phyloP scores from a whole-genome alignment of 2,797 vertebrate species.

The Menidia menidia region DNA sequence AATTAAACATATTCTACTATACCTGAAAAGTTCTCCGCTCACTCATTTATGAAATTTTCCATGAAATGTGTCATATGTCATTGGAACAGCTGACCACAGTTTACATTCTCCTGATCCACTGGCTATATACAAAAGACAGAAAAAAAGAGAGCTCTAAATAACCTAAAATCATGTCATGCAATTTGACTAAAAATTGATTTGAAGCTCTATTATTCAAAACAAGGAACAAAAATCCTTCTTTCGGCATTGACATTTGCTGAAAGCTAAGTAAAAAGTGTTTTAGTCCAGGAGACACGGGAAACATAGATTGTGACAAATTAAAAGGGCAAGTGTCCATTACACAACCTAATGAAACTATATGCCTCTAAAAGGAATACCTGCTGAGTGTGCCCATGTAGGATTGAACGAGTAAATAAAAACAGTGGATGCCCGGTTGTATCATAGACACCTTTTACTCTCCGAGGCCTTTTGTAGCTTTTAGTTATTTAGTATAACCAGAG shows the following conservation, averaged over 20 bases:
- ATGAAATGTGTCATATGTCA: too few species aligned
- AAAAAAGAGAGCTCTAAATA: too few species aligned
- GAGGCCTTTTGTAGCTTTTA: constrained; percentile 26
- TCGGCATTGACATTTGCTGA: neutral
- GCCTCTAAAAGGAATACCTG: constrained; percentile 25
- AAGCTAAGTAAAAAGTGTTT: neutral
- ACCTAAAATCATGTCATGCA: too few species aligned
- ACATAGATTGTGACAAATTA: neutral
- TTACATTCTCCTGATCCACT: too few species aligned
- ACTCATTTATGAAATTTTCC: too few species aligned
- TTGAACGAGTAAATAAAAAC: constrained; percentile 32
- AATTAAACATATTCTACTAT: too few species aligned
- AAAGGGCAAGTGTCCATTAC: constrained; percentile 9
- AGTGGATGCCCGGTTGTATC: constrained; percentile 5
- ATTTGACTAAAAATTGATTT: neutral
- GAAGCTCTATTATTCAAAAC: neutral
- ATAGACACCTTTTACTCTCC: constrained; percentile 12
- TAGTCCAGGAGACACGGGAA: neutral
- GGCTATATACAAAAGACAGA: too few species aligned
- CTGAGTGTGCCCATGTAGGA: constrained; percentile 19
- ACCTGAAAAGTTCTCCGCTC: too few species aligned
- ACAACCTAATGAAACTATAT: constrained; percentile 8
- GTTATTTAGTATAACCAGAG: constrained; percentile 26
- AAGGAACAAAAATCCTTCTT: neutral
- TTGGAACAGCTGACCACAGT: too few species aligned